Conservation (phyloP, 2,113 vertebrate genomes). For the Nestor notabilis region DNA sequence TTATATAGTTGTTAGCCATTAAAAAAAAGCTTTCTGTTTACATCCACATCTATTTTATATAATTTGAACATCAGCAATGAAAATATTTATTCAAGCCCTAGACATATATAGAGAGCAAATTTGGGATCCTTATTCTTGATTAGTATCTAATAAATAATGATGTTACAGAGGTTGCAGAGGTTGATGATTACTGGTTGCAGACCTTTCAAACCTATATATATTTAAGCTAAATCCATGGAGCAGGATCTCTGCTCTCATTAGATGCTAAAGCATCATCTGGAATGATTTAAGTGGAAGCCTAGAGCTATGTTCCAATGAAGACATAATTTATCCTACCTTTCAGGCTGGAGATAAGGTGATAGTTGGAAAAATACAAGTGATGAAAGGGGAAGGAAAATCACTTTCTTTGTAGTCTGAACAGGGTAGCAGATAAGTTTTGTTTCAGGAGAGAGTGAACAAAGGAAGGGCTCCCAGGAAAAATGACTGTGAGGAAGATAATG, state of each 20-base stretch:
- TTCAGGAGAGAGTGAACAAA: conserved; percentile 9
- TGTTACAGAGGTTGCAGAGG: neutral
- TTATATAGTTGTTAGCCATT: neutral
- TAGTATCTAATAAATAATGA: neutral
- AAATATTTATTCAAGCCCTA: neutral
- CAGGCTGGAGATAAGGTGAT: conserved; percentile 10
- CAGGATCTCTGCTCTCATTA: neutral
- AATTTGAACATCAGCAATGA: neutral
- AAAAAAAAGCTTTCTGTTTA: neutral
- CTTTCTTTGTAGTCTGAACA: conserved; percentile 18
- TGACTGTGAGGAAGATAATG: neutral
- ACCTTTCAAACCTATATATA: neutral
- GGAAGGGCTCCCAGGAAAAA: neutral
- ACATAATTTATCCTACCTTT: neutral
- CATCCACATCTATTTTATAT: neutral
- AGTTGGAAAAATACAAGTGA: neutral
- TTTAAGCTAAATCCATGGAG: neutral
- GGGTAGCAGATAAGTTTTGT: neutral
- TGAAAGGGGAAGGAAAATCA: conserved; percentile 24
- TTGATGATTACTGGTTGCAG: neutral
- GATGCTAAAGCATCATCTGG: neutral
- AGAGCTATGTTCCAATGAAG: neutral
- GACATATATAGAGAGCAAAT: neutral
- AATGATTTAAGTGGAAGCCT: neutral
- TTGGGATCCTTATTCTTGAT: neutral